Conservation (phyloP, 2,797 vertebrate species). For the Lepus oiostolus region DNA sequence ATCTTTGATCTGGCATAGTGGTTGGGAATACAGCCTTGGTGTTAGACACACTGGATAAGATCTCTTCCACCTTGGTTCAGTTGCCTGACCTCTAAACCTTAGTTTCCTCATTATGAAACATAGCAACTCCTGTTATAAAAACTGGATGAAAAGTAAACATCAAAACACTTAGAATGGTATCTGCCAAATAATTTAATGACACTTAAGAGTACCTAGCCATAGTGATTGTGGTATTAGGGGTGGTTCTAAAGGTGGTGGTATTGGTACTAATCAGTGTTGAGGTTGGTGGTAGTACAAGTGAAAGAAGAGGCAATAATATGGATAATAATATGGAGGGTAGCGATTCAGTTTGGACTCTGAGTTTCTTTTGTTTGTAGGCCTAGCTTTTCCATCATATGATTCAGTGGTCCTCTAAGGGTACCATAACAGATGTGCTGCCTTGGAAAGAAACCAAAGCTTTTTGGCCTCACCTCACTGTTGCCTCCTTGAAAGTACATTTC, state of each 20-base stretch:
- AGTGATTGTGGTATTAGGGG: not conserved
- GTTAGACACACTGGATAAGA: not conserved
- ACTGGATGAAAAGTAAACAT: conserved; percentile 46
- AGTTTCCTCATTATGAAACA: conserved; percentile 22
- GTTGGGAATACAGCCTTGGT: not conserved
- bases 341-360: no score
- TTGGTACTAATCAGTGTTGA: not conserved
- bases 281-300: not conserved
- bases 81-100: not conserved
- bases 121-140: not conserved
- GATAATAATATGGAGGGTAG: no score
- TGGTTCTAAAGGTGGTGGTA: not conserved
- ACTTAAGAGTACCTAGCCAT: not conserved
- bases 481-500: conserved; percentile 24
- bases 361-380: no score
- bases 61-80: not conserved
- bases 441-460: conserved; percentile 15
- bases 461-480: not conserved
- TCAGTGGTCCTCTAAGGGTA: not conserved
- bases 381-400: not conserved
- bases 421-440: not conserved
- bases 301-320: not conserved
- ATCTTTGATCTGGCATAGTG: not conserved
- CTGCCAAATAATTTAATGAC: not conserved
- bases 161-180: not conserved